phyloP scores from a whole-genome alignment of 2,113 vertebrate genomes.

The Apistogramma diplotaenia region DNA sequence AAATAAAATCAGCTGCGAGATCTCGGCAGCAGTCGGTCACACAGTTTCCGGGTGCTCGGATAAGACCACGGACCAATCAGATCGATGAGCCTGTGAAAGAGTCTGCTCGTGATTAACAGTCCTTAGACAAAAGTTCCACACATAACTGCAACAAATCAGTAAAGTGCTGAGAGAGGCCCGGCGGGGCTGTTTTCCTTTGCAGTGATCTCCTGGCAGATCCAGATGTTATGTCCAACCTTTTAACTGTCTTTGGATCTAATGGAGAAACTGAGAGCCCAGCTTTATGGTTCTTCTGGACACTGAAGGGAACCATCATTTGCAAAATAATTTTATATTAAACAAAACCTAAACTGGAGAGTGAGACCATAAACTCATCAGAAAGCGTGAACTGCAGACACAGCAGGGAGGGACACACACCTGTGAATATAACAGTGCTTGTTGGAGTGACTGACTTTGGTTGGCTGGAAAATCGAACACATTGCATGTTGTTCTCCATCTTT shows the following conservation, averaged over 20 bases:
- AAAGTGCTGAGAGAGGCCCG: no score
- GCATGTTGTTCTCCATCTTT: background rate
- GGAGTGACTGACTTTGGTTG: background rate
- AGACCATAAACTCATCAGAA: background rate
- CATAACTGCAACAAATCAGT: no score
- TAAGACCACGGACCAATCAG: no score
- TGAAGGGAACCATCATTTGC: no score
- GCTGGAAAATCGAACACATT: background rate
- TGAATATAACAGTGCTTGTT: background rate
- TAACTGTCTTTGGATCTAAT: accelerated
- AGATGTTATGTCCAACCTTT: background rate
- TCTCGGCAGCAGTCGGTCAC: accelerated
- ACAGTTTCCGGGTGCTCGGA: background rate
- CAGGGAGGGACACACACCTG: background rate
- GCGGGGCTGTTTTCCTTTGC: no score
- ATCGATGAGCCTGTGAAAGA: no score
- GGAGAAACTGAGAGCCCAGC: background rate
- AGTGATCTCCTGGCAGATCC: no score
- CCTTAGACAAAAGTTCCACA: no score
- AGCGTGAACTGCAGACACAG: background rate
- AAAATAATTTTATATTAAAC: no score
- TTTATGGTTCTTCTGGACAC: no score
- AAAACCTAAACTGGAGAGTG: no score
- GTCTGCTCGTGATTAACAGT: no score
- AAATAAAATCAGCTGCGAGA: background rate